Base-by-base conservation (phyloP, 1,140 invertebrate species). In the Alviniconcha marisindica region DNA sequence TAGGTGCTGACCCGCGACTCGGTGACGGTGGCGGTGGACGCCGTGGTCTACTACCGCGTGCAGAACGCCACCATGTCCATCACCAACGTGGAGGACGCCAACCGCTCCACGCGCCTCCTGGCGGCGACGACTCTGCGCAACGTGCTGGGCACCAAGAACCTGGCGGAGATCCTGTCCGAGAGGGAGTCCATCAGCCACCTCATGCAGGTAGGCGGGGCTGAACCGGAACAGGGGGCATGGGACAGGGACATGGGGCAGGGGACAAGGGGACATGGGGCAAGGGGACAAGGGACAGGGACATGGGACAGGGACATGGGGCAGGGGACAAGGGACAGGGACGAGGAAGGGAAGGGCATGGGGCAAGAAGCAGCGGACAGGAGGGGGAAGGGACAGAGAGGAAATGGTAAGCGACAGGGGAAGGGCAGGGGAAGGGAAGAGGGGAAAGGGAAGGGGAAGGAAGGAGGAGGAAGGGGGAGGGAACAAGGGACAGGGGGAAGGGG, bases 1-100 rank as follows among this genome's bases (percentile, higher is more conserved):
- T 92, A 98, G 97, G 96, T 98, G 51, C 94, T 99, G 80, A 97
- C 97, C 31, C 36, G 84, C 38, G 84, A 85, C 81, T 85, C 84
- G 24, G 84, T 85, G 21, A 85, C 84, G 18, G 84, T 85, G 31
- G 84, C 84, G 0, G 97, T 98, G 3, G 97, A 98, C 93, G 97
- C 97, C 14, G 94, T 95, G 14, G 97, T 98, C 10, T 99, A 98
- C 91, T 98, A 98, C 92, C 95, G 96, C 83, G 96, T 98, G 84
- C 97, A 97, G 74, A 99, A 99, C 94, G 98, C 98, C 24, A 98
- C 97, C 0, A 97, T 99, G 86, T 98, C 97, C 63, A 97, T 99
- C 85, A 98, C 97, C 38, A 99, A 99, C 92, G 98, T 99, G 60
- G 98, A 99, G 93, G 99, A 99, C 93, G 97, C 97, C 48, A 97